Evolutionary conservation across 2,113 vertebrate genomes (phyloP).

Genomic region (Microcebus tavaratra): DNA sequence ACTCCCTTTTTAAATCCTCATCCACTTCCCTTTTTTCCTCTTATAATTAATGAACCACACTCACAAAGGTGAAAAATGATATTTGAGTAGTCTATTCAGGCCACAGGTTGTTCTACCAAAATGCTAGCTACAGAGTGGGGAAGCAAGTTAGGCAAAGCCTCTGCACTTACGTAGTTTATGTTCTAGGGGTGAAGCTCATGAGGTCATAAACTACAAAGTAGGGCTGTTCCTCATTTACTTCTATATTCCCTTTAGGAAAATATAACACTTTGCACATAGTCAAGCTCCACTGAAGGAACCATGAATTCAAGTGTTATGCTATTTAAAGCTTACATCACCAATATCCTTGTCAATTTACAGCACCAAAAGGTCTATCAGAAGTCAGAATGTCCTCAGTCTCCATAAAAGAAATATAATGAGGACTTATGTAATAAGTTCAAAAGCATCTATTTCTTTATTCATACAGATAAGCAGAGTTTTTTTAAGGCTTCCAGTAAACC

Average conservation of each 20-base stretch:
- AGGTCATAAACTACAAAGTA: background rate
- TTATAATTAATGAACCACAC: background rate
- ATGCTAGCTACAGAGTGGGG: background rate
- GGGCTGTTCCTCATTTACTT: background rate
- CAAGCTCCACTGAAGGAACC: background rate
- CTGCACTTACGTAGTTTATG: background rate
- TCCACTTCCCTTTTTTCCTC: background rate
- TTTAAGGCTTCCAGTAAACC: background rate
- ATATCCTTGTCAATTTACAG: background rate
- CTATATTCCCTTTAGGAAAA: background rate
- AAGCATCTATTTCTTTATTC: background rate
- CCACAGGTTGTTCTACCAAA: background rate
- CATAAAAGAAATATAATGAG: background rate
- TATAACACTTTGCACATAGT: background rate
- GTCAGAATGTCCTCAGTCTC: background rate
- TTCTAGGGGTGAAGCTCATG: background rate
- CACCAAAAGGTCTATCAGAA: background rate
- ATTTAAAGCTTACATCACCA: background rate
- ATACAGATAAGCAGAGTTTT: background rate
- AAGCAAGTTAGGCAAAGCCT: background rate
- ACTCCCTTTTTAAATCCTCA: background rate
- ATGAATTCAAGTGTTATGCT: background rate
- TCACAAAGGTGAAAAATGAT: background rate
- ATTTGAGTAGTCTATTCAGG: background rate
- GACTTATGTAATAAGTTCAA: background rate